Evolutionary conservation across 2,797 vertebrate species (phyloP), one percentile per base, ranked within the genome.

Genomic region (Borostomias antarcticus): DNA sequence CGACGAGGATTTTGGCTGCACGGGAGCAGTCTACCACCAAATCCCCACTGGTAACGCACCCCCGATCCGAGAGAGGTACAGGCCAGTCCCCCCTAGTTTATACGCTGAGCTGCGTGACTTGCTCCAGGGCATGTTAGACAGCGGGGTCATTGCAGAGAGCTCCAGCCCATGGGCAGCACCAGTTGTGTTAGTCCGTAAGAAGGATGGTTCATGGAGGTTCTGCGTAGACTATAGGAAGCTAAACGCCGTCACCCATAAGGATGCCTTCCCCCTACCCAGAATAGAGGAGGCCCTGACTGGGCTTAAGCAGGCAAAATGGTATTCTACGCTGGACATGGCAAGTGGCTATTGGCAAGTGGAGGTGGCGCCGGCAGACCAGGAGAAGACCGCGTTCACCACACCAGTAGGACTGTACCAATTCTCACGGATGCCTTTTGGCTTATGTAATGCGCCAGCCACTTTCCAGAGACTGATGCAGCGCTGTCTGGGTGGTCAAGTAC

Each of bases 171-270:
- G 32, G 61, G 47, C 66, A 17, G 48, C 17, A 1, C 56, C 66
- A 9, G 62, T 51, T 1, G 58, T 61, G 19, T 13, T 69, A 3
- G 37, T 69, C 0, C 47, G 26, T 13, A 66, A 70, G 25, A 66
- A 67, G 45, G 52, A 66, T 23, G 63, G 47, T 1, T 61, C 52
- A 7, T 65, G 54, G 28, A 28, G 28, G 28, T 67, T 70, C n/a
- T n/a, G n/a, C n/a, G n/a, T n/a, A n/a, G n/a, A n/a, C n/a, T n/a
- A n/a, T n/a, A n/a, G n/a, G n/a, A 25, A 45, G 17, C 47, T 69
- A 5, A 70, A 70, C 17, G 52, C 28, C 1, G 25, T 70, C 6
- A 74, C 67, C 0, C 25, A 48, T 7, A 74, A 74, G 35, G 54
- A 73, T 19, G 32, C 61, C 28, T 53, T 62, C 8, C 56, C 56